These are phyloP conservation scores for Hypomesus transpacificus DNA, from an alignment of 2,113 vertebrate species.

Conservation along the genomic window DNA sequence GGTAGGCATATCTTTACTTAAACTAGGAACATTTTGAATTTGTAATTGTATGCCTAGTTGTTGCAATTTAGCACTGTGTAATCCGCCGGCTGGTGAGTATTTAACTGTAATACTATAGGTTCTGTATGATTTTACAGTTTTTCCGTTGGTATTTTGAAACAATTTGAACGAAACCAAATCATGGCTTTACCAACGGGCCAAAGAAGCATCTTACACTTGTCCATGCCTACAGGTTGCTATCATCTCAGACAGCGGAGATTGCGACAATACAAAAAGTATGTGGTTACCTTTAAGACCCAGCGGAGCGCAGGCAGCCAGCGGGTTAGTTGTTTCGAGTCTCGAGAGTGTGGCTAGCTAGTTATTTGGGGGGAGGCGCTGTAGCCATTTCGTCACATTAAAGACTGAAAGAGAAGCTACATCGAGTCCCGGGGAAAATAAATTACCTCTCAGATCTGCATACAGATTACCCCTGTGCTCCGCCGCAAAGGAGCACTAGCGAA, in stretches of 20 bases:
- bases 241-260: not conserved
- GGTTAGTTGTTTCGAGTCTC: slow-evolving; percentile 70
- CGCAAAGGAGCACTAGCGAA: slow-evolving; percentile 45
- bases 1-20: not conserved
- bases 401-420: slow-evolving; percentile 62
- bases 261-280: slow-evolving; percentile 10
- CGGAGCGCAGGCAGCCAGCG: slow-evolving; percentile 64
- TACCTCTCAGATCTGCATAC: slow-evolving; percentile 58
- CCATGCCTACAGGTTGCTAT: not conserved
- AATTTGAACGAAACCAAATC: no score
- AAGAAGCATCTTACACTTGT: not conserved
- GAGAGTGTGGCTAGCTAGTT: slow-evolving; percentile 70
- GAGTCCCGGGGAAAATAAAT: slow-evolving; percentile 56
- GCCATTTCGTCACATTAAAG: slow-evolving; percentile 73
- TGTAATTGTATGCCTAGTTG: not conserved
- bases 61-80: not conserved
- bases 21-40: not conserved
- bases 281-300: slow-evolving; percentile 73
- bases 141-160: no score
- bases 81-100: no score
- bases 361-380: slow-evolving; percentile 77
- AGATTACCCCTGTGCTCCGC: slow-evolving; percentile 48
- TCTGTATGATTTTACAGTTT: no score
- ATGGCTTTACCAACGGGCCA: no score
- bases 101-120: no score